phyloP scores from a whole-genome alignment of 2,113 vertebrate genomes.

The Fregetta grallaria region DNA sequence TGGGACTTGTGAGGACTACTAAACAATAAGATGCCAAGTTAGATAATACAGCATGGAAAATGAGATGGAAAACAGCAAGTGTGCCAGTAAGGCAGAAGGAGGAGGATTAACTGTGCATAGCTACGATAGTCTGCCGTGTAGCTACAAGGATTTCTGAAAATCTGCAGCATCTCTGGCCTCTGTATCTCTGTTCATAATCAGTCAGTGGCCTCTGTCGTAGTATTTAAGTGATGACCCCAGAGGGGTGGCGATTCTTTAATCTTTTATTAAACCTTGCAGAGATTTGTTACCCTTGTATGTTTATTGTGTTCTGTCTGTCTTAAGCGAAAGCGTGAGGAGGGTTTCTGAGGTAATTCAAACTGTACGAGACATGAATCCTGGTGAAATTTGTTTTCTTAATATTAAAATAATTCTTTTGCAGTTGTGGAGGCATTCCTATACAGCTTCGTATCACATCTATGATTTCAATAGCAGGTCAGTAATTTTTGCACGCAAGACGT shows the following conservation, averaged over 20 bases:
- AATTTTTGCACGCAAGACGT: neutral
- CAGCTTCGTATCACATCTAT: constrained; percentile 78
- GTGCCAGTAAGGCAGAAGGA: neutral
- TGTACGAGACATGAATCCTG: neutral
- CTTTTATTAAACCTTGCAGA: neutral
- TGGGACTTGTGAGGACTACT: neutral
- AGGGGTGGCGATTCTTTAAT: neutral
- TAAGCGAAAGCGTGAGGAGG: neutral
- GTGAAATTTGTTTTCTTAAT: neutral
- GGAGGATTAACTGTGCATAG: neutral
- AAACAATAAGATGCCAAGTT: neutral
- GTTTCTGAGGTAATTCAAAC: neutral
- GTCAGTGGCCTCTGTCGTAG: neutral
- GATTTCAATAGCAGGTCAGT: constrained; percentile 72
- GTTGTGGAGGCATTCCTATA: constrained; percentile 81
- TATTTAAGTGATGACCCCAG: neutral
- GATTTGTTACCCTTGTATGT: neutral
- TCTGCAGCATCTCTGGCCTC: neutral
- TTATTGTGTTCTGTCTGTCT: neutral
- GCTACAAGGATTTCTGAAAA: neutral
- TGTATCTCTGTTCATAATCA: neutral
- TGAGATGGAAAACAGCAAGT: neutral
- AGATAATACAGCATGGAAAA: neutral
- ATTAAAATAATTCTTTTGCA: constrained; percentile 61
- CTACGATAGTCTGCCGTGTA: neutral